These are phyloP conservation scores for Coccyzus lansbergi DNA, from an alignment of 2,797 vertebrate species.

Conservation along the genomic window DNA sequence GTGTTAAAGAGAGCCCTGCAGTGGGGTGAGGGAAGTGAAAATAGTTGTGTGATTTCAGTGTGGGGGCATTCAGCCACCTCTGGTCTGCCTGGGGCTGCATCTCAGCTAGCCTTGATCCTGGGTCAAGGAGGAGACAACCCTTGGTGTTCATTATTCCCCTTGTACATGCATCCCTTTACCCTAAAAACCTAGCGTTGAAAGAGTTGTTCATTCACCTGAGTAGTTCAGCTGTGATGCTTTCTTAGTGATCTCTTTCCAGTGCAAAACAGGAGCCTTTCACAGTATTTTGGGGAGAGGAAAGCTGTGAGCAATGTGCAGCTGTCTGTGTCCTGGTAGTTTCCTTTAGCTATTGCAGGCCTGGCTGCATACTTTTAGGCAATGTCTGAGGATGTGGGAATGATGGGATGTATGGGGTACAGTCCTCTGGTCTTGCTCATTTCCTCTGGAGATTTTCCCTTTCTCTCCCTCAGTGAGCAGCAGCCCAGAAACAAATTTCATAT, in stretches of 20 bases:
- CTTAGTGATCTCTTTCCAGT: background rate
- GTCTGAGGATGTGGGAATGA: background rate
- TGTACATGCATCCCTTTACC: too few species aligned
- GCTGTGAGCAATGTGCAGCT: background rate
- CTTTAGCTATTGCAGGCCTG: background rate
- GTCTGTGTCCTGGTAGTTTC: background rate
- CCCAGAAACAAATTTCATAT: background rate
- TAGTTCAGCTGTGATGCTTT: background rate
- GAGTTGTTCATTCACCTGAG: background rate
- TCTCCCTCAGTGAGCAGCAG: background rate
- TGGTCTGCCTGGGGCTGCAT: background rate
- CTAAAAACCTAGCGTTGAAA: background rate
- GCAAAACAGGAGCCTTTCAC: background rate
- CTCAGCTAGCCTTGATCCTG: background rate
- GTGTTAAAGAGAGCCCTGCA: background rate
- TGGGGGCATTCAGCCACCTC: background rate
- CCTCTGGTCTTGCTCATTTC: background rate
- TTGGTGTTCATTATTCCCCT: background rate
- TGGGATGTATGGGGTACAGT: background rate
- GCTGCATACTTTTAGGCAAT: fast-evolving
- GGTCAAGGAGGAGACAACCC: background rate
- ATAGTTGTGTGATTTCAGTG: background rate
- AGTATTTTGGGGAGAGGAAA: background rate
- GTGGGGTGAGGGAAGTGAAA: fast-evolving
- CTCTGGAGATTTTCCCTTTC: background rate